A percentile compares a stretch with the other conserved stretches of the same genome.
phyloP scores from a whole-genome alignment of 2,113 vertebrate species.

The Carassius gibelio region DNA sequence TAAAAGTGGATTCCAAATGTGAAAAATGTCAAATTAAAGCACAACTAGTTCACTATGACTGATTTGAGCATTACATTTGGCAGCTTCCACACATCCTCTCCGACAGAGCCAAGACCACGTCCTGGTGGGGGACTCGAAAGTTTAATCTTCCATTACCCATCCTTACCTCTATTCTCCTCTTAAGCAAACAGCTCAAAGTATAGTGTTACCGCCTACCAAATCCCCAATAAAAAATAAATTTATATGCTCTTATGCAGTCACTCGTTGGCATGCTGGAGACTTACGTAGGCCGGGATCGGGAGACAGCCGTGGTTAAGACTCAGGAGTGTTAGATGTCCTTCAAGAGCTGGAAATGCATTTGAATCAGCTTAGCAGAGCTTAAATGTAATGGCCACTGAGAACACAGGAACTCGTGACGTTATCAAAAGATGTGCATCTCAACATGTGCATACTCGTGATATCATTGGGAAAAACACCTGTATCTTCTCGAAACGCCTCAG shows the following conservation, averaged over 20 bases:
- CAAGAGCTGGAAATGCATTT: slow-evolving; percentile 20
- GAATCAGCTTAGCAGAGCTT: slow-evolving; percentile 11
- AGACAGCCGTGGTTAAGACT: slow-evolving; percentile 55
- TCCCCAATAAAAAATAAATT: slow-evolving; percentile 68
- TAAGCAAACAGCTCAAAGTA: slow-evolving; percentile 61
- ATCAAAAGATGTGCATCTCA: background rate
- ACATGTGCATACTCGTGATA: background rate
- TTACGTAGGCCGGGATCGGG: slow-evolving; percentile 55
- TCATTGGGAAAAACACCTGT: background rate
- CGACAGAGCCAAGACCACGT: slow-evolving; percentile 56
- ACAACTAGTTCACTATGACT: slow-evolving; percentile 21
- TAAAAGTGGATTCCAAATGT: slow-evolving; percentile 41
- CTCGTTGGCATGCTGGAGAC: slow-evolving; percentile 62
- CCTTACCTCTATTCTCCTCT: slow-evolving; percentile 50
- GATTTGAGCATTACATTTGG: slow-evolving; percentile 42
- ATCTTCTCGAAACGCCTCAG: background rate
- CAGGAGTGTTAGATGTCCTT: slow-evolving; percentile 49
- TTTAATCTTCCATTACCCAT: slow-evolving; percentile 63
- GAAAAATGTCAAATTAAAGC: slow-evolving; percentile 36
- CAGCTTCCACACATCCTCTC: background rate
- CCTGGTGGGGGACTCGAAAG: slow-evolving; percentile 56
- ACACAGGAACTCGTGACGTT: background rate
- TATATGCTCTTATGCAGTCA: slow-evolving; percentile 67
- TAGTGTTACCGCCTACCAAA: slow-evolving; percentile 68
- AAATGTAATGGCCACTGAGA: background rate